phyloP scores from a whole-genome alignment of 2,113 vertebrate genomes.

The Pyxicephalus adspersus region DNA sequence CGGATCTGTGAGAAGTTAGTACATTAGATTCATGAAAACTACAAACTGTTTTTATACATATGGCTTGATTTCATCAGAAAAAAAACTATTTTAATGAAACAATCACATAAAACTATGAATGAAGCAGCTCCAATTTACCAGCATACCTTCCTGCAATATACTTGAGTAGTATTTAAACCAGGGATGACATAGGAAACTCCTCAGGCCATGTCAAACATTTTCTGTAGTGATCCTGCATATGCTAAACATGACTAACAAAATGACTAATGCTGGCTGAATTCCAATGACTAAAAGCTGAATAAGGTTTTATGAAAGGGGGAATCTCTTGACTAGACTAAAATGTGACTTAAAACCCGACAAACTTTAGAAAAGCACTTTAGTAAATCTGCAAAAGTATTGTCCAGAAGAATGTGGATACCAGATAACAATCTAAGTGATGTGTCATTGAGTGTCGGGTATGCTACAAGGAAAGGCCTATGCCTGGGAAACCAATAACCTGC shows the following conservation, averaged over 20 bases:
- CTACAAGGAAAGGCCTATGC: background rate
- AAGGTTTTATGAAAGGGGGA: background rate
- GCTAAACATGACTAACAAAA: constrained; percentile 1
- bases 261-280: constrained; percentile 12
- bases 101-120: too few relatives aligned
- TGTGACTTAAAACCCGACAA: background rate
- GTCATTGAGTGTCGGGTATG: background rate
- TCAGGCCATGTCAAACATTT: background rate
- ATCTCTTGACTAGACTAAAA: constrained; percentile 1
- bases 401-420: constrained; percentile 1
- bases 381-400: background rate
- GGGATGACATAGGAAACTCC: background rate
- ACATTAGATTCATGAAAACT: too few relatives aligned
- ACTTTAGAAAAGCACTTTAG: background rate
- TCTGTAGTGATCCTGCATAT: background rate
- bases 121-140: too few relatives aligned
- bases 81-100: too few relatives aligned
- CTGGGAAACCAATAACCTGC: too few relatives aligned
- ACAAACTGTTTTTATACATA: too few relatives aligned
- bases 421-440: background rate
- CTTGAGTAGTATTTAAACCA: too few relatives aligned
- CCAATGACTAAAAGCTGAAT: constrained; percentile 21
- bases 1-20: too few relatives aligned
- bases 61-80: too few relatives aligned
- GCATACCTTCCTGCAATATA: too few relatives aligned